Conservation (phyloP, 2,113 vertebrate genomes). For the Eurypyga helias region DNA sequence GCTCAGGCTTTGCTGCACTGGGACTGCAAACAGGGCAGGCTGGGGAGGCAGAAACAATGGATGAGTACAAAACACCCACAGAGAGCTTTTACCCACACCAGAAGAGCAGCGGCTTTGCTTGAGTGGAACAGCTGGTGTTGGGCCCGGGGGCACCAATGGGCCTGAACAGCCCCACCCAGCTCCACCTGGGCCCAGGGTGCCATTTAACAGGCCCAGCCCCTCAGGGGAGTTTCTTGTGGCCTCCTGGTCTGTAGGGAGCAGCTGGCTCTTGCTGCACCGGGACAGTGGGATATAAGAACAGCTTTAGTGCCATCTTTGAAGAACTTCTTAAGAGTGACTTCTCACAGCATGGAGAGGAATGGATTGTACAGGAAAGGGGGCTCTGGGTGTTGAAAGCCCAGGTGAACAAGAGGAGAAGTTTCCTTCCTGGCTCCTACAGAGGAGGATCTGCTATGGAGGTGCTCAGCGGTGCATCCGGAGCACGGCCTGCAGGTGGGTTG, state of each 20-base stretch:
- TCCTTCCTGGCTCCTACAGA: neutral
- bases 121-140: neutral
- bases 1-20: neutral
- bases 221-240: fast-evolving
- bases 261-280: fast-evolving
- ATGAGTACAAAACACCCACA: fast-evolving
- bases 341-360: neutral
- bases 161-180: neutral
- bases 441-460: fast-evolving
- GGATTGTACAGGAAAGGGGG: neutral
- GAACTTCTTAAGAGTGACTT: neutral
- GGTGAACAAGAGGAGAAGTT: neutral
- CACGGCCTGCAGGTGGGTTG: neutral
- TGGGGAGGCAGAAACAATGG: neutral
- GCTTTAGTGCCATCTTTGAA: fast-evolving
- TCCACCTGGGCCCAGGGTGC: neutral
- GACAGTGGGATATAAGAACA: fast-evolving
- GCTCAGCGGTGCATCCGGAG: fast-evolving
- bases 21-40: neutral
- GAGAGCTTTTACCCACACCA: neutral
- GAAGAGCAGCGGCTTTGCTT: neutral
- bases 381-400: neutral
- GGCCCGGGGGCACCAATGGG: neutral
- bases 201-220: neutral
- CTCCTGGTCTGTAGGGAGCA: neutral